A percentile compares a stretch with the other conserved stretches of the same genome.
Conservation (phyloP, 2,888 invertebrate genomes). For the Latheticus oryzae region DNA sequence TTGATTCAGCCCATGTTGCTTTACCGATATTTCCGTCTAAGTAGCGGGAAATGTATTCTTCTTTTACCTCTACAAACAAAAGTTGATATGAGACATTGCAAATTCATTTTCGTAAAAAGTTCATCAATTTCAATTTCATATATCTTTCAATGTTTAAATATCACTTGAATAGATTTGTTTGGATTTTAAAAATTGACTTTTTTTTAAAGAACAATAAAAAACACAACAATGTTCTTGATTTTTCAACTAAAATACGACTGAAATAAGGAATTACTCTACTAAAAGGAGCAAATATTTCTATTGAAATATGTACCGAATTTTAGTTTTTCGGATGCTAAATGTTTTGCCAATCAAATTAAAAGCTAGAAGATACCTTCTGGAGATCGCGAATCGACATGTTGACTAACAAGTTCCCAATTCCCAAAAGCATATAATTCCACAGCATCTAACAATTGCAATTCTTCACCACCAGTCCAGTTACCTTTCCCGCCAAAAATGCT, state of each 20-base stretch:
- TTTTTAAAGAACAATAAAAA: too few relatives aligned
- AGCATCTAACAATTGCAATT: conserved; percentile 88
- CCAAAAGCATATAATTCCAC: conserved; percentile 96
- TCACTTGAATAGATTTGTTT: too few relatives aligned
- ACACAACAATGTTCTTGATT: too few relatives aligned
- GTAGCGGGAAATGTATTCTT: conserved; percentile 90
- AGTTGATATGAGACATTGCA: too few relatives aligned
- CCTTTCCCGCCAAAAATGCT: conserved; percentile 83
- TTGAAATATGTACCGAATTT: not conserved
- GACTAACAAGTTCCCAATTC: conserved; percentile 95
- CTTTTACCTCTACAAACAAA: conserved; percentile 79
- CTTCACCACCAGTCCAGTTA: conserved; percentile 92
- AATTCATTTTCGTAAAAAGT: too few relatives aligned
- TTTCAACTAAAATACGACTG: too few relatives aligned
- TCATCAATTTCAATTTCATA: too few relatives aligned
- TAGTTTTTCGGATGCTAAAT: not conserved
- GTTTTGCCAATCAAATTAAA: too few relatives aligned
- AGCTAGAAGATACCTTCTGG: conserved; percentile 78
- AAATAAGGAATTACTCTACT: too few relatives aligned
- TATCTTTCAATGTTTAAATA: too few relatives aligned
- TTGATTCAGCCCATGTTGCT: conserved; percentile 84
- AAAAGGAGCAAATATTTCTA: too few relatives aligned
- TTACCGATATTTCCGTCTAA: conserved; percentile 91
- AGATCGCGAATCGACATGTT: conserved; percentile 87
- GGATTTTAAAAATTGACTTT: too few relatives aligned